Evolutionary conservation across 2,113 vertebrate species (phyloP).

Genomic region (Aldabrachelys gigantea): DNA sequence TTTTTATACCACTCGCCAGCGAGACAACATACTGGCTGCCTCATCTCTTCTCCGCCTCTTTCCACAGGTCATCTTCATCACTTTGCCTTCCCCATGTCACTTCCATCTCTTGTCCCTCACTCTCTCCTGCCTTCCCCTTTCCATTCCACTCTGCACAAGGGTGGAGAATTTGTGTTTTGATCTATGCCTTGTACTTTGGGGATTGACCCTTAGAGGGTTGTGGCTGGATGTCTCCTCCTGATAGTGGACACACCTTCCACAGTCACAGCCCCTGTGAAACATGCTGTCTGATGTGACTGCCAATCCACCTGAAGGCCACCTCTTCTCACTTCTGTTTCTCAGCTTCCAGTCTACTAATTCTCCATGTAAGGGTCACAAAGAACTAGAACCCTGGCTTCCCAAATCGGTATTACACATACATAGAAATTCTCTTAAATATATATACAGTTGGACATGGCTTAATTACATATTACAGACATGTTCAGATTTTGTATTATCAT

Average conservation of each 20-base stretch:
- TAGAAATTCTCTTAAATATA: slow-evolving; percentile 46
- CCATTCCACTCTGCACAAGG: neutral
- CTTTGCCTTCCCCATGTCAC: neutral
- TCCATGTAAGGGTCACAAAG: neutral
- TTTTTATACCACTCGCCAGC: slow-evolving; percentile 2
- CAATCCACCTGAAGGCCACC: neutral
- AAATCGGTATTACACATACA: neutral
- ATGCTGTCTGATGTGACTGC: neutral
- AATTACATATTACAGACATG: neutral
- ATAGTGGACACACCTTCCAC: neutral
- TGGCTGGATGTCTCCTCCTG: neutral
- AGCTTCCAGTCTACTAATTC: neutral
- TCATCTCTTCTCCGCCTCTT: neutral
- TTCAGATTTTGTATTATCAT: slow-evolving; percentile 11
- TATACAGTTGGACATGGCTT: slow-evolving; percentile 10
- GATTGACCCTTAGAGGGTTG: neutral
- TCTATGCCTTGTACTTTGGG: neutral
- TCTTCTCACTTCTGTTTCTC: slow-evolving; percentile 1
- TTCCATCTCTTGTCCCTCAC: neutral
- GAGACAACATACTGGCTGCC: neutral
- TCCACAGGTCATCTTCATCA: neutral
- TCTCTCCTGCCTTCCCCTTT: neutral
- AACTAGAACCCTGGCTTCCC: neutral
- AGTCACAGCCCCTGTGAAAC: neutral
- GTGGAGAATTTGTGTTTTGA: slow-evolving; percentile 11